Evolutionary conservation across 2,888 invertebrate genomes (phyloP).

Genomic region (Tuta absoluta): DNA sequence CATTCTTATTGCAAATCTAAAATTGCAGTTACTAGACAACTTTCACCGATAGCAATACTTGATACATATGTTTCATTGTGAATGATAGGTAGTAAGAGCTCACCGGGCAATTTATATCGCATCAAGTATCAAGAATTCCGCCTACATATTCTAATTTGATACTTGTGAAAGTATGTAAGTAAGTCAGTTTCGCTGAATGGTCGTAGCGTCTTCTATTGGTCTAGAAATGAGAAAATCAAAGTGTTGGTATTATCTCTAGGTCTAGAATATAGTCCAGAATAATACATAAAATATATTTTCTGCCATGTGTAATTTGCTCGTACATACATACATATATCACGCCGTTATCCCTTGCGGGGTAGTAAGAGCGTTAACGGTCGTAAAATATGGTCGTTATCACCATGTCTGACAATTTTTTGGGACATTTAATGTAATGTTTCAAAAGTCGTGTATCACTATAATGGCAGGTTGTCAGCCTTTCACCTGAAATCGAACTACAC

Average conservation of each 20-base stretch:
- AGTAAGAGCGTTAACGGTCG: too few relatives aligned
- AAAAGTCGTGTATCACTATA: too few relatives aligned
- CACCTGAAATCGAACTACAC: too few relatives aligned
- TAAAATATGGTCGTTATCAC: too few relatives aligned
- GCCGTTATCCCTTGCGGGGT: too few relatives aligned
- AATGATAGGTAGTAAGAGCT: not conserved
- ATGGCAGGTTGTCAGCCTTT: too few relatives aligned
- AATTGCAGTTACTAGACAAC: not conserved
- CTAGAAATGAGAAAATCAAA: not conserved
- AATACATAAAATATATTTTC: too few relatives aligned
- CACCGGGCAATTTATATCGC: constrained; percentile 12
- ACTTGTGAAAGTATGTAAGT: constrained; percentile 12
- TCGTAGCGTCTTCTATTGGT: not conserved
- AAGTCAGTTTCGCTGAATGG: constrained; percentile 4
- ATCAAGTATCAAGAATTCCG: constrained; percentile 3
- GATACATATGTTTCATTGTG: constrained; percentile 5
- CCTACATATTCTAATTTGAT: constrained; percentile 12
- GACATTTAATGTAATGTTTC: too few relatives aligned
- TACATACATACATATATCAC: too few relatives aligned
- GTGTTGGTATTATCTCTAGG: not conserved
- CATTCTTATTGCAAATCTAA: not conserved
- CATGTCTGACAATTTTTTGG: too few relatives aligned
- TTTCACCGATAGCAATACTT: constrained; percentile 11
- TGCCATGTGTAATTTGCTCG: too few relatives aligned
- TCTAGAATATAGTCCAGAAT: too few relatives aligned